Percentiles rank a stretch among this genome's conserved stretches.
phyloP scores from a whole-genome alignment of 1,140 invertebrate species.

The Drosophila persimilis region DNA sequence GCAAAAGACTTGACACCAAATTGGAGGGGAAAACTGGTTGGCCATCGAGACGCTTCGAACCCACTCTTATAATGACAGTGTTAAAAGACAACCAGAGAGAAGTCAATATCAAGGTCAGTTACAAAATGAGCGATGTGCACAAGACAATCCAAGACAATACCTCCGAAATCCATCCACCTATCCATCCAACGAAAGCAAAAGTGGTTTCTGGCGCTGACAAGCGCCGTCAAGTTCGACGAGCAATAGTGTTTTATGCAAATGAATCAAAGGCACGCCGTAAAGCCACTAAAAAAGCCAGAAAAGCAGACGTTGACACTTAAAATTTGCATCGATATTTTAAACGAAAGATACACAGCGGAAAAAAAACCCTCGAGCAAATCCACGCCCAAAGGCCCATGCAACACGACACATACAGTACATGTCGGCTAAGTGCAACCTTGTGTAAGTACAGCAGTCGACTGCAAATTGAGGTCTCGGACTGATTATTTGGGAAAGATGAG shows the following conservation, averaged over 20 bases:
- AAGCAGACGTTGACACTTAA: constrained; percentile 50
- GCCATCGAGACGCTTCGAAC: constrained; percentile 52
- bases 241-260: constrained; percentile 77
- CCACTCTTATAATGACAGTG: constrained; percentile 47
- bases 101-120: constrained; percentile 80
- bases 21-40: constrained; percentile 55
- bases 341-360: constrained; percentile 24
- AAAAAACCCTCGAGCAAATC: constrained; percentile 26
- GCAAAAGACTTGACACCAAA: constrained; percentile 20
- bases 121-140: constrained; percentile 57
- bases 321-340: constrained; percentile 67
- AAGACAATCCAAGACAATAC: background rate
- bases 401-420: constrained; percentile 23
- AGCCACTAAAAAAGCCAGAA: constrained; percentile 27
- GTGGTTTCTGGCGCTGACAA: constrained; percentile 36
- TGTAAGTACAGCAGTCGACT: background rate
- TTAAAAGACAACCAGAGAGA: constrained; percentile 32
- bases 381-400: constrained; percentile 28
- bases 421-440: background rate
- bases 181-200: constrained; percentile 39
- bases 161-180: constrained; percentile 28
- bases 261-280: constrained; percentile 42
- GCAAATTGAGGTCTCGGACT: too few relatives aligned
- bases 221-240: constrained; percentile 33
- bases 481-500: background rate